Percentiles rank a stretch among this genome's conserved stretches.
Evolutionary conservation across 2,888 invertebrate species (phyloP).

Genomic region (Orchesella flavescens): DNA sequence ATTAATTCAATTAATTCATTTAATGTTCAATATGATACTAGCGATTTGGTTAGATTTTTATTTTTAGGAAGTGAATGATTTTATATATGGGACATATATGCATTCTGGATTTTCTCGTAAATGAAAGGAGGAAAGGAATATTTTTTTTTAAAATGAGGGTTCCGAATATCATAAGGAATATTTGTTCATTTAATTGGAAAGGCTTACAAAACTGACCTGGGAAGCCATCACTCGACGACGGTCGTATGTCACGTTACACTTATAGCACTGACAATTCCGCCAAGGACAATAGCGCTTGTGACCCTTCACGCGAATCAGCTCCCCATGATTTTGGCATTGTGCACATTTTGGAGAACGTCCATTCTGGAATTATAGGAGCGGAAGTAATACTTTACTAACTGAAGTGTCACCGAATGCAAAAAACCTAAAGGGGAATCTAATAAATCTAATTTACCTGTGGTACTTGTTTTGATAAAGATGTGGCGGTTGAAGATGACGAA

Average conservation of each 20-base stretch:
- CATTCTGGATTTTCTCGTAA: too few relatives aligned
- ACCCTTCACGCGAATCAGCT: slow-evolving; percentile 89
- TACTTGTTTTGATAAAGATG: background rate
- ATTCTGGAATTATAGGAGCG: slow-evolving; percentile 73
- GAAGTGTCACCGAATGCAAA: too few relatives aligned
- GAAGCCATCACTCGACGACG: slow-evolving; percentile 91
- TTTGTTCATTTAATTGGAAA: too few relatives aligned
- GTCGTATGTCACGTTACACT: slow-evolving; percentile 89
- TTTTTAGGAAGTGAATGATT: background rate
- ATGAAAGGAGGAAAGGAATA: background rate
- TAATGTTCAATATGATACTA: too few relatives aligned
- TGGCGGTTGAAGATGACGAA: background rate
- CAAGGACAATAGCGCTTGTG: slow-evolving; percentile 94
- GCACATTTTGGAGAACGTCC: slow-evolving; percentile 90
- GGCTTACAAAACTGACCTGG: slow-evolving; percentile 65
- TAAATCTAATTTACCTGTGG: slow-evolving; percentile 23
- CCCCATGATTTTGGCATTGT: slow-evolving; percentile 92
- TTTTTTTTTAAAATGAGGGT: background rate
- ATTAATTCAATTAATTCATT: too few relatives aligned
- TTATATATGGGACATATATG: background rate
- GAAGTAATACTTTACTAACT: too few relatives aligned
- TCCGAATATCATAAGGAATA: too few relatives aligned
- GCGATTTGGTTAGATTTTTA: background rate
- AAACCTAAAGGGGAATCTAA: background rate
- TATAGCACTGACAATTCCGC: slow-evolving; percentile 88